phyloP scores from a whole-genome alignment of 2,888 invertebrate genomes.

The Drosophila merina region DNA sequence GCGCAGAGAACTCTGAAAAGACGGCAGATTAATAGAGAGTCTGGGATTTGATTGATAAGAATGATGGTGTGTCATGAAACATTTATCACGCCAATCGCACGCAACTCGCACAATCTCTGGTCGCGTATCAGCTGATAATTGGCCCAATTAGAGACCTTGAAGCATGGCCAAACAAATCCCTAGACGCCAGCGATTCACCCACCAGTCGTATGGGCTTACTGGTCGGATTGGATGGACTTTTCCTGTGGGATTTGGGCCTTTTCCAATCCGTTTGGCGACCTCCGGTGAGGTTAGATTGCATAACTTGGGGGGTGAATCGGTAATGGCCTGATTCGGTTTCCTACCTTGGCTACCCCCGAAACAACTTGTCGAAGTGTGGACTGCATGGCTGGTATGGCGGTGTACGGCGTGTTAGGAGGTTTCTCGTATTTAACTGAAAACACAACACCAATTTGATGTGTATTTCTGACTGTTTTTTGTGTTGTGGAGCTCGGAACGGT shows the following conservation, averaged over 20 bases:
- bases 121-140: conserved; percentile 56
- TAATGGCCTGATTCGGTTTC: conserved; percentile 2
- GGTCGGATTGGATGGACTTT: conserved; percentile 5
- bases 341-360: conserved; percentile 74
- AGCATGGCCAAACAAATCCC: conserved; percentile 34
- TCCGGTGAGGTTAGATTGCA: conserved; percentile 78
- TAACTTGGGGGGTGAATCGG: conserved; percentile 58
- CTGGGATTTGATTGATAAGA: conserved; percentile 13
- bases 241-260: conserved; percentile 12
- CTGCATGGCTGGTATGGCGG: conserved; percentile 69
- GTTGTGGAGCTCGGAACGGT: conserved; percentile 39
- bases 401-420: conserved; percentile 31
- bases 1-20: conserved; percentile 79
- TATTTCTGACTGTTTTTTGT: conserved; percentile 44
- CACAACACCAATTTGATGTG: conserved; percentile 53
- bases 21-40: background rate
- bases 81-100: conserved; percentile 55
- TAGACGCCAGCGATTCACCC: background rate
- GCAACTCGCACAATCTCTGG: conserved; percentile 34
- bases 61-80: background rate
- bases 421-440: conserved; percentile 35
- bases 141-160: conserved; percentile 54
- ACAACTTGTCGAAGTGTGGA: conserved; percentile 73
- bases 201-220: conserved; percentile 4
- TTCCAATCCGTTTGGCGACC: conserved; percentile 34